Evolutionary conservation across 2,888 invertebrate species (phyloP).

Genomic region (Vannuccia rotundouncinata): DNA sequence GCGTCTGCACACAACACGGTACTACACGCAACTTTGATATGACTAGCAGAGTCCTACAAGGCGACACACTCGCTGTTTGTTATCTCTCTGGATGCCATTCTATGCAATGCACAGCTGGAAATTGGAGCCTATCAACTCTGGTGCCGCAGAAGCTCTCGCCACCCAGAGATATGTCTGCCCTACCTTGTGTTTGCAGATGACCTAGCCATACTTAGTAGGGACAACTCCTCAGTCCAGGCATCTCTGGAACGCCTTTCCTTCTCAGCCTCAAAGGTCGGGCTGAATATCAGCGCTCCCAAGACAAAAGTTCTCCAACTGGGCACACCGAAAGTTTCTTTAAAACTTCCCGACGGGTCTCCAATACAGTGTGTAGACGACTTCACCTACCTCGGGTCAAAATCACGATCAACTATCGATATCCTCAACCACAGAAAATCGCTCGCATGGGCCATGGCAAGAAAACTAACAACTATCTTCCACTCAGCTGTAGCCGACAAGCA

Average conservation of each 20-base stretch:
- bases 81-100: background rate
- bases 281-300: background rate
- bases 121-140: background rate
- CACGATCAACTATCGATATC: background rate
- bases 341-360: background rate
- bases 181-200: background rate
- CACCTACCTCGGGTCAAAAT: background rate
- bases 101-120: background rate
- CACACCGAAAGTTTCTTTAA: background rate
- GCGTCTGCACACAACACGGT: background rate
- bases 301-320: background rate
- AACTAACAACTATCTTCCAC: background rate
- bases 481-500: background rate
- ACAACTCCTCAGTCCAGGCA: background rate
- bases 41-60: background rate
- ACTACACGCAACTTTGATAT: background rate
- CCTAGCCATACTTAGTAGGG: background rate
- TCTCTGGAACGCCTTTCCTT: background rate
- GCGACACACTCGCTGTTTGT: constrained; percentile 8
- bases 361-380: background rate
- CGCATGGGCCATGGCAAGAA: background rate
- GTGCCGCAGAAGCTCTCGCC: background rate
- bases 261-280: background rate
- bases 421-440: background rate
- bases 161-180: background rate